Percentiles rank a stretch among this genome's conserved stretches.
These are phyloP conservation scores for Gymnothorax reevesii DNA, from an alignment of 2,797 vertebrate species.

Conservation along the genomic window DNA sequence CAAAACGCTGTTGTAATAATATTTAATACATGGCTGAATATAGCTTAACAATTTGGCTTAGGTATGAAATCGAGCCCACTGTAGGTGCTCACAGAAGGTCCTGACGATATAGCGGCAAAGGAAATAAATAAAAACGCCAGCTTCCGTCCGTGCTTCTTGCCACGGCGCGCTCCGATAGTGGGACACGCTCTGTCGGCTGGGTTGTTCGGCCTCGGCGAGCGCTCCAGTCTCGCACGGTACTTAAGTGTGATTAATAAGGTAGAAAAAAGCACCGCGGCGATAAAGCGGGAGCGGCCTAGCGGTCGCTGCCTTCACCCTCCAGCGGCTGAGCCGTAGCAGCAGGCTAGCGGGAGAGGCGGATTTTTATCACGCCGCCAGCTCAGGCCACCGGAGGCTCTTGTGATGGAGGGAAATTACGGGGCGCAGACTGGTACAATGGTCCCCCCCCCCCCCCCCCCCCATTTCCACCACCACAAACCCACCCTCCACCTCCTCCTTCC, in stretches of 20 bases:
- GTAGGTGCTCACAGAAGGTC: background rate
- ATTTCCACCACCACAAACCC: constrained; percentile 54
- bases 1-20: background rate
- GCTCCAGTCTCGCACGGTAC: constrained; percentile 73
- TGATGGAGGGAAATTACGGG: constrained; percentile 80
- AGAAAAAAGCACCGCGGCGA: constrained; percentile 61
- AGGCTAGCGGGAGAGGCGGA: constrained; percentile 65
- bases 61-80: background rate
- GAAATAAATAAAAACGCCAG: constrained; percentile 43
- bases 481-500: constrained; percentile 58
- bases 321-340: constrained; percentile 41
- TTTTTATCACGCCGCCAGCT: constrained; percentile 64
- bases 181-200: constrained; percentile 57
- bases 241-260: constrained; percentile 83
- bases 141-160: constrained; percentile 60
- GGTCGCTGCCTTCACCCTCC: constrained; percentile 64
- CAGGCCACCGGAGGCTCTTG: constrained; percentile 80
- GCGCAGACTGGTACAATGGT: constrained; percentile 78
- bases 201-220: constrained; percentile 63
- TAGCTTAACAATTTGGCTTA: background rate
- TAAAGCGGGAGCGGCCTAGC: constrained; percentile 72
- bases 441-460: constrained; percentile 44
- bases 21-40: background rate
- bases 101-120: constrained; percentile 29
- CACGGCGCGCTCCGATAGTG: constrained; percentile 67